Conservation (phyloP, 2,888 invertebrate species). For the Troides aeacus region DNA sequence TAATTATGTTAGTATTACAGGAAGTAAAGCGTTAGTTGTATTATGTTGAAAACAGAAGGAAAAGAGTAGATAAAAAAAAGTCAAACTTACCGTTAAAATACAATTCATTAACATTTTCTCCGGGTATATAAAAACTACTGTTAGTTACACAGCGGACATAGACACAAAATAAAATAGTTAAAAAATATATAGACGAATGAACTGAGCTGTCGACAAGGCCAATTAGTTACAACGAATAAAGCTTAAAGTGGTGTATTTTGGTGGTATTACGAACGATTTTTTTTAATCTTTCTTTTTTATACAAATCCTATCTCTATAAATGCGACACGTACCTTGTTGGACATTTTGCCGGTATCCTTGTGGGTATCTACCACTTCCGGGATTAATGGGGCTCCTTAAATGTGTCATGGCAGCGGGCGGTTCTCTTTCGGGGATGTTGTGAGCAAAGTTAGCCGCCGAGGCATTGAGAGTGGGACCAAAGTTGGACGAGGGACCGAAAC, state of each 20-base stretch:
- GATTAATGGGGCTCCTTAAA: slow-evolving; percentile 65
- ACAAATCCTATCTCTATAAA: slow-evolving; percentile 59
- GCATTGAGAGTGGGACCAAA: slow-evolving; percentile 74
- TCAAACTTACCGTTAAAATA: slow-evolving; percentile 58
- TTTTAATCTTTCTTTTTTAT: slow-evolving; percentile 44
- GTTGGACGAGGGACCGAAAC: slow-evolving; percentile 60
- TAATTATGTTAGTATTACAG: slow-evolving; percentile 49
- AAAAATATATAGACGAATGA: slow-evolving; percentile 49
- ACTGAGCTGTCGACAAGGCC: slow-evolving; percentile 73
- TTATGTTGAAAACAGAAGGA: slow-evolving; percentile 38
- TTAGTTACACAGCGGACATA: slow-evolving; percentile 58
- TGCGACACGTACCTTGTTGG: slow-evolving; percentile 73
- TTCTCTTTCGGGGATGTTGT: slow-evolving; percentile 67
- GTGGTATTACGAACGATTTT: slow-evolving; percentile 49
- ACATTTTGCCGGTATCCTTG: slow-evolving; percentile 72
- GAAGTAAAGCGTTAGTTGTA: slow-evolving; percentile 60
- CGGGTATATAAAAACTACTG: slow-evolving; percentile 33
- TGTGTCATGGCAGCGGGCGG: slow-evolving; percentile 74
- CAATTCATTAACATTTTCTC: slow-evolving; percentile 24
- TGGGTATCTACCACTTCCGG: slow-evolving; percentile 72
- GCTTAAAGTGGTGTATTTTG: slow-evolving; percentile 68
- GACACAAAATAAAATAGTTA: slow-evolving; percentile 48
- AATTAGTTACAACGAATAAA: slow-evolving; percentile 65
- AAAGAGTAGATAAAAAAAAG: slow-evolving; percentile 44
- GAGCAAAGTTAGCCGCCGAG: slow-evolving; percentile 64